A percentile compares a stretch with the other conserved stretches of the same genome.
These are phyloP conservation scores for Picus viridis DNA, from an alignment of 2,797 vertebrate genomes.

Conservation along the genomic window DNA sequence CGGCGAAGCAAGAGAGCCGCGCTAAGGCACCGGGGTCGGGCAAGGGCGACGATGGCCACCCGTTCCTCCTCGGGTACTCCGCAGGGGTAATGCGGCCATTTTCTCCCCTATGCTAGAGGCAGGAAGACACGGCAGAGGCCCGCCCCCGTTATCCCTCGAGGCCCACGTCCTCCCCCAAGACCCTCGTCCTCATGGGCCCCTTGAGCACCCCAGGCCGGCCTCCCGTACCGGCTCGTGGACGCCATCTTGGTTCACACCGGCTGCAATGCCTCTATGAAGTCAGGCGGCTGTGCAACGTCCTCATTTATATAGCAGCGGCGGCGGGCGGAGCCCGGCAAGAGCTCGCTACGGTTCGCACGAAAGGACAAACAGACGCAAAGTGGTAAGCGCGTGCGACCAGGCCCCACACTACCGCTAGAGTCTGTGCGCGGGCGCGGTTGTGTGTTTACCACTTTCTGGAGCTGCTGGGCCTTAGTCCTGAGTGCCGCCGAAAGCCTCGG, in stretches of 20 bases:
- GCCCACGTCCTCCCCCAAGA: neutral
- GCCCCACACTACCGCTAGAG: accelerated
- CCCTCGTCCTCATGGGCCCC: neutral
- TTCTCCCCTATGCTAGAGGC: neutral
- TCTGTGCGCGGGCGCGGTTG: accelerated
- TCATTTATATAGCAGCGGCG: neutral
- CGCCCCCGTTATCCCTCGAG: neutral
- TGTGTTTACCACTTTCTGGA: accelerated
- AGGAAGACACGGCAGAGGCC: neutral
- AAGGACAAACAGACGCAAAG: accelerated
- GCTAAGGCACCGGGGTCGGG: neutral
- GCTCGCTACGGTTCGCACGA: neutral
- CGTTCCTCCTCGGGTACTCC: neutral
- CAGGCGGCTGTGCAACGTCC: accelerated
- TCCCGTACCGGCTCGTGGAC: slow-evolving; percentile 74
- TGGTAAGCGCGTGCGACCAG: neutral
- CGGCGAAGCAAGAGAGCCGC: neutral
- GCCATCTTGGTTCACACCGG: slow-evolving; percentile 35
- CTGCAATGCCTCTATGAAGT: accelerated
- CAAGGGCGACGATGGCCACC: neutral
- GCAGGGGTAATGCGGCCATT: neutral
- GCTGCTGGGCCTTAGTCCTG: too few relatives aligned
- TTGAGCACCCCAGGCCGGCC: neutral
- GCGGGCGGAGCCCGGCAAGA: neutral
- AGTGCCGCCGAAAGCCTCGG: neutral